These are phyloP conservation scores for Siniperca chuatsi DNA, from an alignment of 2,113 vertebrate genomes.

Conservation along the genomic window DNA sequence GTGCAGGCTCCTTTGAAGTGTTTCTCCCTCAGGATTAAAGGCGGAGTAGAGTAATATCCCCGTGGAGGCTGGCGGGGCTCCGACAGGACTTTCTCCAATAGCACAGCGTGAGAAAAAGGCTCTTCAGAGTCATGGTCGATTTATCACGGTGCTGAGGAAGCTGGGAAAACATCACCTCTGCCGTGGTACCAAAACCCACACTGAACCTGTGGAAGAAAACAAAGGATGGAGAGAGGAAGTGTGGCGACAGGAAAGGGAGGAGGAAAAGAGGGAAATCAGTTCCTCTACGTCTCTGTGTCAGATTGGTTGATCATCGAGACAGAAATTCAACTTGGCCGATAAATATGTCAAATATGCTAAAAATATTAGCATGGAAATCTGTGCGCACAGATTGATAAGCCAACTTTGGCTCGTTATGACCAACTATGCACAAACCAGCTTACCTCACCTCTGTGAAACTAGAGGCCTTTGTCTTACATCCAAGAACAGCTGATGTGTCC, in stretches of 20 bases:
- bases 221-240: neutral
- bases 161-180: slow-evolving; percentile 11
- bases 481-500: no score
- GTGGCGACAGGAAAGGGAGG: neutral
- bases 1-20: slow-evolving; percentile 8
- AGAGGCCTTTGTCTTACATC: no score
- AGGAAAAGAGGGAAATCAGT: neutral
- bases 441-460: no score
- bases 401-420: no score
- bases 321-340: no score
- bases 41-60: neutral
- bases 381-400: no score
- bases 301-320: neutral
- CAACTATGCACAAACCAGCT: no score
- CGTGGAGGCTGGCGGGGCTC: neutral
- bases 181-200: neutral
- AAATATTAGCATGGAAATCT: no score
- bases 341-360: no score
- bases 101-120: slow-evolving; percentile 21
- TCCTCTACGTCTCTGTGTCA: neutral
- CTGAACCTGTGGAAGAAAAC: neutral
- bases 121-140: slow-evolving; percentile 9
- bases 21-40: slow-evolving; percentile 20
- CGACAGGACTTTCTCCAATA: slow-evolving; percentile 15
- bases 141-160: neutral